Evolutionary conservation across 2,113 vertebrate genomes (phyloP).

Genomic region (Hypanus sabinus): DNA sequence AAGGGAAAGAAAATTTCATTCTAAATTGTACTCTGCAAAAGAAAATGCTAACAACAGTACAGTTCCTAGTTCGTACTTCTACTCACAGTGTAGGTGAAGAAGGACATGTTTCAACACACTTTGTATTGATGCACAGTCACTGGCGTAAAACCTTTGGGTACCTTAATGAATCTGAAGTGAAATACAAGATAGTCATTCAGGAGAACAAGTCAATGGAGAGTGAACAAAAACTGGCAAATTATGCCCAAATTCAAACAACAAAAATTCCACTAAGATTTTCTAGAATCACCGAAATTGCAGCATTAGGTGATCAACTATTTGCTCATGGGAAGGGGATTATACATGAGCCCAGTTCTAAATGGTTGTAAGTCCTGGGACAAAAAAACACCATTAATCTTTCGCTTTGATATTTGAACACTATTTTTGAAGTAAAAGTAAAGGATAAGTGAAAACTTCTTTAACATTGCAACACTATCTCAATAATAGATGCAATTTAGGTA

Average conservation of each 20-base stretch:
- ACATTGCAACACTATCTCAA: neutral
- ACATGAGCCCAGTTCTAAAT: neutral
- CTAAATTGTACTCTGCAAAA: neutral
- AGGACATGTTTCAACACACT: neutral
- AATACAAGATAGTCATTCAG: neutral
- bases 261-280: neutral
- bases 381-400: neutral
- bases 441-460: neutral
- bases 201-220: too few relatives aligned
- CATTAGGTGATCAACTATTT: neutral
- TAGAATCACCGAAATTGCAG: neutral
- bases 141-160: neutral
- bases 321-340: neutral
- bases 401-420: neutral
- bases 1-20: neutral
- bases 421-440: neutral
- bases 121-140: neutral
- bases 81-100: neutral
- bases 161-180: neutral
- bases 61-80: neutral
- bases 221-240: neutral
- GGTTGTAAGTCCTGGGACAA: neutral
- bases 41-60: neutral
- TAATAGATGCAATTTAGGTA: too few relatives aligned
- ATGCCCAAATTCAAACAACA: neutral